A percentile compares a stretch with the other conserved stretches of the same genome.
Conservation (phyloP, 92 coral and sea anemone species). For the Pocillopora meandrina region DNA sequence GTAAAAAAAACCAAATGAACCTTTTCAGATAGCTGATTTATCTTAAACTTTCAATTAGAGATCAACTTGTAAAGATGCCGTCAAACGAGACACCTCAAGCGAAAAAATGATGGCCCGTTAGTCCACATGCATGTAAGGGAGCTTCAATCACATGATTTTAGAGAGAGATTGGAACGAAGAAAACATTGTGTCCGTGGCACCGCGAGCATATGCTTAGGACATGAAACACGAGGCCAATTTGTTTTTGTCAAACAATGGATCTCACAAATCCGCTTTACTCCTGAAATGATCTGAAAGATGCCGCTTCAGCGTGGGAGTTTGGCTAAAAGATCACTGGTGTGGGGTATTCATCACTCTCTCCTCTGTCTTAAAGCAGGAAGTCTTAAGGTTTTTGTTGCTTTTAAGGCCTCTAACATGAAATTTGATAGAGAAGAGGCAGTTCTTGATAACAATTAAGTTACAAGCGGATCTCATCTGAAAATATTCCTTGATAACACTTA, state of each 20-base stretch:
- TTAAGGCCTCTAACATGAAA: not conserved
- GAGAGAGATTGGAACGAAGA: too few relatives aligned
- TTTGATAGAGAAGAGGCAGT: not conserved
- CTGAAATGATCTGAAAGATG: not conserved
- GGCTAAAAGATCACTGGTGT: not conserved
- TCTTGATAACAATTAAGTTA: not conserved
- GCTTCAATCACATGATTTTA: too few relatives aligned
- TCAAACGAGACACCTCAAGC: too few relatives aligned
- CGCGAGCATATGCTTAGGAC: too few relatives aligned
- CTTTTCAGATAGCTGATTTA: not conserved
- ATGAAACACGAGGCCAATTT: not conserved
- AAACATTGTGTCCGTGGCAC: too few relatives aligned
- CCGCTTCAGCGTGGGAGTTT: conserved; percentile 22
- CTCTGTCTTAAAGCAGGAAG: conserved; percentile 2
- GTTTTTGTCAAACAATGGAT: conserved; percentile 1
- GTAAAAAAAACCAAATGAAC: too few relatives aligned
- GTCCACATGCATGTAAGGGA: too few relatives aligned
- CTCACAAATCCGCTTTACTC: conserved; percentile 1
- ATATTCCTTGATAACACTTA: too few relatives aligned
- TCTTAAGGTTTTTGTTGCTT: not conserved
- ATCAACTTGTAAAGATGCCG: too few relatives aligned
- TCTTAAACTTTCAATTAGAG: too few relatives aligned
- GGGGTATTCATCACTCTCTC: conserved; percentile 12
- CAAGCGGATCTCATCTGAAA: too few relatives aligned
- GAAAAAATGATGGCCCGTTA: too few relatives aligned